Evolutionary conservation across 2,797 vertebrate species (phyloP).

Genomic region (Sebastes jordani): DNA sequence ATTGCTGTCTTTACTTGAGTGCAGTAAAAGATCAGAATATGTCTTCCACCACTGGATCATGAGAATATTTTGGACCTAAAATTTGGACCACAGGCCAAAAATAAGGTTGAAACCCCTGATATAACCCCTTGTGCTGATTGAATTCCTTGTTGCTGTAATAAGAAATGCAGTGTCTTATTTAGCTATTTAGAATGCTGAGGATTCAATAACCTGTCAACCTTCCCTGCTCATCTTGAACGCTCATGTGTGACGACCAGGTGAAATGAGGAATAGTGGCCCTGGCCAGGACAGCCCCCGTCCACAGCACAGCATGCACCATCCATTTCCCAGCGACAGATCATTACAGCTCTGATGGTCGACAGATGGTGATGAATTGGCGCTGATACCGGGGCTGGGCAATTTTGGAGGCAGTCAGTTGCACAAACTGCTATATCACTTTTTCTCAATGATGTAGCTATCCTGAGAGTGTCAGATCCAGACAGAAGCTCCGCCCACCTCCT

Average conservation of each 20-base stretch:
- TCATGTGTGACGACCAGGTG: constrained; percentile 43
- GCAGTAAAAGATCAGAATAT: too few species aligned
- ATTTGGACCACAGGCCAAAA: neutral
- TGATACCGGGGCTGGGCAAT: constrained; percentile 52
- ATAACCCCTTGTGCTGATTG: neutral
- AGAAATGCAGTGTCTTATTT: neutral
- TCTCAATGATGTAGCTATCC: constrained; percentile 33
- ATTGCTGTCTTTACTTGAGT: too few species aligned
- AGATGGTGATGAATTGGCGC: constrained; percentile 73
- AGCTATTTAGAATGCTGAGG: neutral
- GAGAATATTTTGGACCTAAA: neutral
- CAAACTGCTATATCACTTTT: constrained; percentile 65
- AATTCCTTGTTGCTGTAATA: neutral
- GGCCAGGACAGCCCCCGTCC: constrained; percentile 41
- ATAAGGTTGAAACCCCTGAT: neutral
- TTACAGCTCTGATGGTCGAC: constrained; percentile 69
- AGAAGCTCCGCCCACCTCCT: constrained; percentile 2
- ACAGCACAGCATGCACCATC: constrained; percentile 53
- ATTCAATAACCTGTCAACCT: constrained; percentile 13
- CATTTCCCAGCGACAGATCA: constrained; percentile 70
- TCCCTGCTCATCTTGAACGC: constrained; percentile 17
- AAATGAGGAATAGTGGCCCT: constrained; percentile 39
- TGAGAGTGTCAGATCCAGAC: constrained; percentile 31
- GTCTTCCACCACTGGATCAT: too few species aligned
- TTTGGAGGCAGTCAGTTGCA: constrained; percentile 58